Conservation (phyloP, 1,140 invertebrate genomes). For the Saccostrea cuccullata region DNA sequence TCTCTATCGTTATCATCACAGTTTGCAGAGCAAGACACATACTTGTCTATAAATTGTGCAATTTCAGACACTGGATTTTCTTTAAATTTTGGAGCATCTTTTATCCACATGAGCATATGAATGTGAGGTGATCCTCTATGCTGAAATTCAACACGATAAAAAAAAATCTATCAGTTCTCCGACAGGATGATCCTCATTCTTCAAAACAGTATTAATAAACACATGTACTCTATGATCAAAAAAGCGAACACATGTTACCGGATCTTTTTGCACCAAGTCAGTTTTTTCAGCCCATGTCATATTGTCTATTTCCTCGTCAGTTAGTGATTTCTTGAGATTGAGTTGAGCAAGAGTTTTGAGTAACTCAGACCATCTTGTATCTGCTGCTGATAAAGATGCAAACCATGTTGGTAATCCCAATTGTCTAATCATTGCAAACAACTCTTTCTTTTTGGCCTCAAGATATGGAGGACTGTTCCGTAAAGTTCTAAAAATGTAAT, state of each 20-base stretch:
- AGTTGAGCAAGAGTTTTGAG: constrained; percentile 52
- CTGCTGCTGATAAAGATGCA: constrained; percentile 49
- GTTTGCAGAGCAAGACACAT: constrained; percentile 1
- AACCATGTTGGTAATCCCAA: constrained; percentile 55
- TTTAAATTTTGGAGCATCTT: constrained; percentile 36
- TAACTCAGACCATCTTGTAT: constrained; percentile 51
- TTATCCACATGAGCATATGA: constrained; percentile 49
- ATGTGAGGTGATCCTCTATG: constrained; percentile 46
- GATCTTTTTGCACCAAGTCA: constrained; percentile 41
- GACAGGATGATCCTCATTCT: constrained; percentile 25
- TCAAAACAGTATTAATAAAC: constrained; percentile 38
- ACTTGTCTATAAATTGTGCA: constrained; percentile 21
- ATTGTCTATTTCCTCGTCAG: constrained; percentile 31
- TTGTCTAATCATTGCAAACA: constrained; percentile 59
- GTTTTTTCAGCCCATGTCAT: constrained; percentile 41
- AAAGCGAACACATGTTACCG: constrained; percentile 46
- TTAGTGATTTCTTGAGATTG: background rate
- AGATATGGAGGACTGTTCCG: constrained; percentile 50
- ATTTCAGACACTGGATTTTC: constrained; percentile 1
- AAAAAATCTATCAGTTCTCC: constrained; percentile 23
- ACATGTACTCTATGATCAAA: constrained; percentile 43
- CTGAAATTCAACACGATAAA: constrained; percentile 33
- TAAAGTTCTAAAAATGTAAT: constrained; percentile 48
- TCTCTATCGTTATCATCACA: background rate
- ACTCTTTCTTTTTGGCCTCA: constrained; percentile 50